Conservation (phyloP, 2,888 invertebrate species). For the Tachina fera region DNA sequence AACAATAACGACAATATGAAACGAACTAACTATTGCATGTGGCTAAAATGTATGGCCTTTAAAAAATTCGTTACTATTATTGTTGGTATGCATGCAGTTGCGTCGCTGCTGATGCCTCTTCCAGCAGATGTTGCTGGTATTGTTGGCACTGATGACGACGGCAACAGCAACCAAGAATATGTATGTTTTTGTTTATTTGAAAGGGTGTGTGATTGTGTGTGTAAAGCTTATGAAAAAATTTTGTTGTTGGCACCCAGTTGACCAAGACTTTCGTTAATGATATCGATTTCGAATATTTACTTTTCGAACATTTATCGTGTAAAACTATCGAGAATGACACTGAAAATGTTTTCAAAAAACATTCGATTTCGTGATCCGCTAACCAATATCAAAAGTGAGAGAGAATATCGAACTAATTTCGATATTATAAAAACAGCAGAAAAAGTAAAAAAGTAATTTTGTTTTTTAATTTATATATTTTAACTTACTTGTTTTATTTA, state of each 20-base stretch:
- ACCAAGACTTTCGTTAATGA: too few species aligned
- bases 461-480: too few species aligned
- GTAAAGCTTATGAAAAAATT: not conserved
- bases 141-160: slow-evolving; percentile 2
- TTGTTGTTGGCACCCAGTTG: slow-evolving; percentile 37
- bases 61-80: slow-evolving; percentile 43
- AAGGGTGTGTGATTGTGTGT: slow-evolving; percentile 6
- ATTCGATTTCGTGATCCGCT: too few species aligned
- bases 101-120: slow-evolving; percentile 1
- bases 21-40: slow-evolving; percentile 37
- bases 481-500: too few species aligned
- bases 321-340: too few species aligned
- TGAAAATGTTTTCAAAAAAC: too few species aligned
- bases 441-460: too few species aligned
- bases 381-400: too few species aligned
- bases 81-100: slow-evolving; percentile 2
- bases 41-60: slow-evolving; percentile 36
- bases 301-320: too few species aligned
- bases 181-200: slow-evolving; percentile 1
- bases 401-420: too few species aligned
- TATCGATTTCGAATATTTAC: too few species aligned
- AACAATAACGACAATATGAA: slow-evolving; percentile 3
- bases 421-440: too few species aligned
- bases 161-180: slow-evolving; percentile 27
- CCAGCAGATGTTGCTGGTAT: slow-evolving; percentile 23